A percentile compares a stretch with the other conserved stretches of the same genome.
These are phyloP conservation scores for Callimico goeldii DNA, from an alignment of 2,797 vertebrate genomes.

Conservation along the genomic window DNA sequence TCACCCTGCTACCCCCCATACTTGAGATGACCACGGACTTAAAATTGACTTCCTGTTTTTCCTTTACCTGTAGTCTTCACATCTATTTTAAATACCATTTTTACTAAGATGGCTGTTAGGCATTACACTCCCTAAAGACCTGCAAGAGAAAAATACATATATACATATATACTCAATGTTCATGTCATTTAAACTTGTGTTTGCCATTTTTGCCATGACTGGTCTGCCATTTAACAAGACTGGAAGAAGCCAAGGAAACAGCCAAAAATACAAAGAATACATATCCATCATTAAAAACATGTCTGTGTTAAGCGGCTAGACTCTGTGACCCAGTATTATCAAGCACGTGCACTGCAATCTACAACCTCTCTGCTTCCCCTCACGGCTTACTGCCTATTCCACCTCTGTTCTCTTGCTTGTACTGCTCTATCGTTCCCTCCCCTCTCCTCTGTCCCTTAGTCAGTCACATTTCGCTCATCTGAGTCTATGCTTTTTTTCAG, in stretches of 20 bases:
- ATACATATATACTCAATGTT: neutral
- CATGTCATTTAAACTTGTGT: neutral
- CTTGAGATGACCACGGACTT: neutral
- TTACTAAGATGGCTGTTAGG: neutral
- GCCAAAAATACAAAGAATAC: neutral
- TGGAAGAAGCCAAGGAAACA: neutral
- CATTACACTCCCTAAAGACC: neutral
- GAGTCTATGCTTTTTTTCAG: neutral
- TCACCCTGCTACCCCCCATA: neutral
- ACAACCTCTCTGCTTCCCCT: neutral
- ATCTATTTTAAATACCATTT: neutral
- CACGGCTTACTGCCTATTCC: rapidly evolving
- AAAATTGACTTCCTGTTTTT: neutral
- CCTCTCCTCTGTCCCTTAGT: neutral
- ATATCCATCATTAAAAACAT: neutral
- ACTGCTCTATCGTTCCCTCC: neutral
- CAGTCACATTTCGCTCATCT: neutral
- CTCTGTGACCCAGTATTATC: rapidly evolving
- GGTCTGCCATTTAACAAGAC: neutral
- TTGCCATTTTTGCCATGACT: neutral
- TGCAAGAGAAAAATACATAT: neutral
- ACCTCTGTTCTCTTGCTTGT: rapidly evolving
- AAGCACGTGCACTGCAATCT: neutral
- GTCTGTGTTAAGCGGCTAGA: neutral
- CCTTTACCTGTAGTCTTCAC: neutral